Conservation (phyloP, 1,140 invertebrate species). For the Sarcophaga peregrina region DNA sequence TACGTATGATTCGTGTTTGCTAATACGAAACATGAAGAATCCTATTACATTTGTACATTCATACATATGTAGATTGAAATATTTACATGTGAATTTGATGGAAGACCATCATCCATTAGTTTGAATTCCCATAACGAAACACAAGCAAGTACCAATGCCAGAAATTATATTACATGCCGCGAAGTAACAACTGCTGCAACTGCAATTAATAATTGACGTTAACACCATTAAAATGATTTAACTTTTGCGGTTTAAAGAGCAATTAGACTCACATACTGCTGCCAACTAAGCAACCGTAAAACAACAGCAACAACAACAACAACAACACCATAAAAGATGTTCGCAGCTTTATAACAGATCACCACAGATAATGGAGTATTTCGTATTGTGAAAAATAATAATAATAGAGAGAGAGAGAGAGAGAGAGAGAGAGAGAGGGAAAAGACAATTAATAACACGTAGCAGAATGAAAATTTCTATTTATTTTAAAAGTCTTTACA, state of each 20-base stretch:
- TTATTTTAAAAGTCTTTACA: slow-evolving; percentile 4
- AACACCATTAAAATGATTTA: slow-evolving; percentile 36
- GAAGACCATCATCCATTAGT: no score
- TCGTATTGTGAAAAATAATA: neutral
- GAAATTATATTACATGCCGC: no score
- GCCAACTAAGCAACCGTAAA: neutral
- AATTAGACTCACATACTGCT: slow-evolving; percentile 13
- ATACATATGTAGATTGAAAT: no score
- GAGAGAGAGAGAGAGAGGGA: neutral
- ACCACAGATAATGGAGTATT: neutral
- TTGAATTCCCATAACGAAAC: no score
- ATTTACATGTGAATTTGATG: no score
- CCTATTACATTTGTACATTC: no score
- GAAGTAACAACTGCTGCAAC: neutral
- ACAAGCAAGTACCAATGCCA: no score
- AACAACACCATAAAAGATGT: neutral
- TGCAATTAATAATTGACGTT: slow-evolving; percentile 21
- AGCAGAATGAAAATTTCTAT: slow-evolving; percentile 6
- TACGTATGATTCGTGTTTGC: no score
- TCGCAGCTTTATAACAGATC: neutral
- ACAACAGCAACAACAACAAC: slow-evolving; percentile 13
- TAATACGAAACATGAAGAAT: no score
- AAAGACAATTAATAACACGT: neutral
- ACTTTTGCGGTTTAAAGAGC: slow-evolving; percentile 33
- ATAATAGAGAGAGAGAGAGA: no score